These are phyloP conservation scores for Coracopsis vasa DNA, from an alignment of 2,113 vertebrate species.

Conservation along the genomic window DNA sequence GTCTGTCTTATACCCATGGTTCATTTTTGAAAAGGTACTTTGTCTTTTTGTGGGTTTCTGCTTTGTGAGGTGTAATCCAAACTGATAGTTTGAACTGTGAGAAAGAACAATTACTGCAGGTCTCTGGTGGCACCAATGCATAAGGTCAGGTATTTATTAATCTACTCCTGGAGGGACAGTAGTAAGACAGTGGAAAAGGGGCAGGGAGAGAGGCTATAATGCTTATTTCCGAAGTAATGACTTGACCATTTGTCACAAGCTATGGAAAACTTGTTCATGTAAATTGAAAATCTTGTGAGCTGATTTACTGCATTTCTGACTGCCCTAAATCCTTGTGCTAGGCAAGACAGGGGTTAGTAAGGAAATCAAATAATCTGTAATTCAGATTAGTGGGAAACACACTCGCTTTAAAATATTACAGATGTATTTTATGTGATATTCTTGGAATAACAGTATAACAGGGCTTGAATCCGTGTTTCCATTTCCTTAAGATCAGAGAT, in stretches of 20 bases:
- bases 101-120: background rate
- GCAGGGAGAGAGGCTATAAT: background rate
- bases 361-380: conserved; percentile 2
- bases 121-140: background rate
- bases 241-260: background rate
- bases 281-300: background rate
- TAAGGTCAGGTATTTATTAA: background rate
- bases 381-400: background rate
- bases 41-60: background rate
- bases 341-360: background rate
- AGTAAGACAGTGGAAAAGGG: background rate
- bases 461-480: background rate
- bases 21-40: background rate
- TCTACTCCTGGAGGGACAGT: background rate
- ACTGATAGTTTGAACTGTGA: background rate
- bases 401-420: background rate
- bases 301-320: background rate
- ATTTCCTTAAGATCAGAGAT: background rate
- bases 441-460: background rate
- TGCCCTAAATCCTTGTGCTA: background rate
- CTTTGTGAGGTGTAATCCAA: background rate
- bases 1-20: background rate
- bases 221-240: background rate
- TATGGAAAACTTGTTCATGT: background rate
- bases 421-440: background rate